Percentiles rank a stretch among this genome's conserved stretches.
Conservation (phyloP, 2,888 invertebrate genomes). For the Philereme vetulata region DNA sequence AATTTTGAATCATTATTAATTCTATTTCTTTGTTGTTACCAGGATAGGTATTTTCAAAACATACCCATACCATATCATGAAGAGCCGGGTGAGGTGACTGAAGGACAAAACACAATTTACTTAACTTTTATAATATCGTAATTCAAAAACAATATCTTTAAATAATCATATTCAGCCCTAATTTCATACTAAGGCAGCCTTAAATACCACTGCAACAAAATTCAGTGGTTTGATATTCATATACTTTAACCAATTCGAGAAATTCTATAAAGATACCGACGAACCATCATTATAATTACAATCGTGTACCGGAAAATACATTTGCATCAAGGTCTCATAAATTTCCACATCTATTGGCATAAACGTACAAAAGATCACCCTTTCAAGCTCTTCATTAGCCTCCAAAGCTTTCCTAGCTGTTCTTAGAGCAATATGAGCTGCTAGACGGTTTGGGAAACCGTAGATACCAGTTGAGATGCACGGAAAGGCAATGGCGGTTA, state of each 20-base stretch:
- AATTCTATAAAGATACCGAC: slow-evolving; percentile 41
- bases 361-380: slow-evolving; percentile 92
- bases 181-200: not conserved
- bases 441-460: slow-evolving; percentile 91
- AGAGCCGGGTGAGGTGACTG: too few species aligned
- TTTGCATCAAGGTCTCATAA: slow-evolving; percentile 88
- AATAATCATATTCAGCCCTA: not conserved
- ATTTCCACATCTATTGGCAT: slow-evolving; percentile 87
- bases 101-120: too few species aligned
- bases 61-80: too few species aligned
- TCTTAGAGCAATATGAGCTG: slow-evolving; percentile 89
- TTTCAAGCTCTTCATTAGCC: slow-evolving; percentile 81
- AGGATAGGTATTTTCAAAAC: too few species aligned
- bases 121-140: too few species aligned
- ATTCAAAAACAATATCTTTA: too few species aligned
- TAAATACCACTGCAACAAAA: not conserved
- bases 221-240: not conserved
- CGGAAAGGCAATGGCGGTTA: slow-evolving; percentile 91
- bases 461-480: slow-evolving; percentile 97
- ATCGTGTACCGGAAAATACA: slow-evolving; percentile 87
- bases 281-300: slow-evolving; percentile 54
- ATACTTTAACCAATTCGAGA: not conserved
- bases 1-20: too few species aligned
- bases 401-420: slow-evolving; percentile 87
- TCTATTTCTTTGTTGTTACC: too few species aligned